A percentile compares a stretch with the other conserved stretches of the same genome.
Conservation (phyloP, 2,888 invertebrate species). For the Eledone cirrhosa region DNA sequence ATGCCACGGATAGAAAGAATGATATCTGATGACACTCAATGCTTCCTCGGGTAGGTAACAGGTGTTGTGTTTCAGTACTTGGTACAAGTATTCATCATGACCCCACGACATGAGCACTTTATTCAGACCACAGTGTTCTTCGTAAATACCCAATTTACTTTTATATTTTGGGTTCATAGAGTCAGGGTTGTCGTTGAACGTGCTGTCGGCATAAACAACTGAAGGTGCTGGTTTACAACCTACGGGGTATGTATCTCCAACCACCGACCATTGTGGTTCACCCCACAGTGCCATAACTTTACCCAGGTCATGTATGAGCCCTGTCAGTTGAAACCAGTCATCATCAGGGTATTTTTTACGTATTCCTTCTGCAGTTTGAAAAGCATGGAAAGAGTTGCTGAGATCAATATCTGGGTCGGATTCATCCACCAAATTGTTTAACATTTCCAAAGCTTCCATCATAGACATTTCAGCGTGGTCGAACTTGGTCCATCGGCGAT, state of each 20-base stretch:
- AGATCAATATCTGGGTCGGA: constrained; percentile 93
- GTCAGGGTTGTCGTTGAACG: constrained; percentile 84
- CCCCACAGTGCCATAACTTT: constrained; percentile 71
- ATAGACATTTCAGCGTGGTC: constrained; percentile 83
- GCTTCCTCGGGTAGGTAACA: constrained; percentile 84
- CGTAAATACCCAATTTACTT: constrained; percentile 85
- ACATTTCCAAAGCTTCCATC: constrained; percentile 83
- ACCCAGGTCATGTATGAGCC: constrained; percentile 93
- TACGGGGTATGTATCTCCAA: constrained; percentile 94
- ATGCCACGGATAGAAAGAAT: constrained; percentile 99
- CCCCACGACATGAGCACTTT: constrained; percentile 94
- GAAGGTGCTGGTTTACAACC: constrained; percentile 86
- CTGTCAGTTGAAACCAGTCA: constrained; percentile 95
- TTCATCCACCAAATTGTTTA: constrained; percentile 90
- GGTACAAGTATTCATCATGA: constrained; percentile 76
- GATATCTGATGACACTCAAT: constrained; percentile 89
- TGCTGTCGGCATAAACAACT: constrained; percentile 84
- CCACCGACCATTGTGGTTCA: constrained; percentile 81
- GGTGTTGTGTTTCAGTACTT: constrained; percentile 76
- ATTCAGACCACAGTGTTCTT: constrained; percentile 85
- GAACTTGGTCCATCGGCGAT: constrained; percentile 83
- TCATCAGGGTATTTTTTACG: constrained; percentile 82
- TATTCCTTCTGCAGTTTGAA: constrained; percentile 94
- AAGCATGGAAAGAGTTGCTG: constrained; percentile 94
- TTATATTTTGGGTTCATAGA: constrained; percentile 71